Conservation (phyloP, 23 tunicate genomes). For the Ciona savignyi region DNA sequence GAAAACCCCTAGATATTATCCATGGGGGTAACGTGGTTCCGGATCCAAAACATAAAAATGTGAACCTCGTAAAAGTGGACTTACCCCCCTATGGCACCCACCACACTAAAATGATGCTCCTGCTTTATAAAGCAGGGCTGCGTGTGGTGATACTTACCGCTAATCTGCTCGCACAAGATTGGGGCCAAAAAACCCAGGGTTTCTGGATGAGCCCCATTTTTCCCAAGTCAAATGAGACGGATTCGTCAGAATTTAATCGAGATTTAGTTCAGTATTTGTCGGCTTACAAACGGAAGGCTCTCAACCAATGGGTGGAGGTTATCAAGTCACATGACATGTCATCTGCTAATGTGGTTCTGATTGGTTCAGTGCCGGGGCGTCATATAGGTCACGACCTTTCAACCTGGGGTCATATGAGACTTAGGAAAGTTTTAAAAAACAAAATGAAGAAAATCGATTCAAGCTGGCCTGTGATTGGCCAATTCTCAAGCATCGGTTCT, state of each 20-base stretch:
- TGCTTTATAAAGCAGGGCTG: constrained; percentile 42
- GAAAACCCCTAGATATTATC: constrained; percentile 57
- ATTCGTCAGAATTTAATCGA: neutral
- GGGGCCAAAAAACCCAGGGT: constrained; percentile 81
- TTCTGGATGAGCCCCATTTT: constrained; percentile 84
- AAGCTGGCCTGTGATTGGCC: constrained; percentile 86
- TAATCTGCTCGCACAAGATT: constrained; percentile 67
- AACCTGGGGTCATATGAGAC: constrained; percentile 77
- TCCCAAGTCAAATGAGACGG: neutral
- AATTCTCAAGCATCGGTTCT: constrained; percentile 95
- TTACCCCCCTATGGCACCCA: constrained; percentile 93
- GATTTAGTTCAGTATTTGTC: constrained; percentile 56
- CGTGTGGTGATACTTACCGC: constrained; percentile 73
- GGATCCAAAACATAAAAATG: constrained; percentile 24
- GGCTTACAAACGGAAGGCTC: constrained; percentile 31
- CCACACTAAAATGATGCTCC: constrained; percentile 94
- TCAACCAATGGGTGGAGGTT: constrained; percentile 52
- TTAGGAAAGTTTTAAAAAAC: constrained; percentile 28
- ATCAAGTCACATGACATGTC: constrained; percentile 51
- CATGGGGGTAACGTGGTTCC: constrained; percentile 60
- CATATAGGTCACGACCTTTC: constrained; percentile 37
- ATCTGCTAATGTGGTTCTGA: constrained; percentile 32
- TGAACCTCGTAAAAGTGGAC: constrained; percentile 47
- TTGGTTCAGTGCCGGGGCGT: constrained; percentile 83
- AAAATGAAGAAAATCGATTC: constrained; percentile 24